These are phyloP conservation scores for Conus ventricosus DNA, from an alignment of 1,140 invertebrate species.

Conservation along the genomic window DNA sequence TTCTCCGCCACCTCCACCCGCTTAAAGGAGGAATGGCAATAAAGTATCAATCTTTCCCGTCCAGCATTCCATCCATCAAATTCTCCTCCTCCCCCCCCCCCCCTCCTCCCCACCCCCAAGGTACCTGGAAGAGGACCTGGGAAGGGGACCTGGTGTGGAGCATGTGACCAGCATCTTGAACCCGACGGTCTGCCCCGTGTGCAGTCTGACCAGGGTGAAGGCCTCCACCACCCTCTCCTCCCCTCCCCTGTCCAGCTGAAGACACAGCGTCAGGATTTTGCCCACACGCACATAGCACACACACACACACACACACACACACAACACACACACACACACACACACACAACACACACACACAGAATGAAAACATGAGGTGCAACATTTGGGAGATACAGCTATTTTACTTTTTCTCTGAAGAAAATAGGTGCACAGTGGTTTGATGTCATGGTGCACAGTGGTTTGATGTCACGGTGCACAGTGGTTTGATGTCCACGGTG, in stretches of 20 bases:
- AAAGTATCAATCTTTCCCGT: too few relatives aligned
- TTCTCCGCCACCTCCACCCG: neutral
- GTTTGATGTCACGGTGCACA: too few relatives aligned
- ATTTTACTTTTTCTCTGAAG: too few relatives aligned
- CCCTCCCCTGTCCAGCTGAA: constrained; percentile 75
- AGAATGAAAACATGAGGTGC: too few relatives aligned
- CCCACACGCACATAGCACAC: neutral
- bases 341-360: too few relatives aligned
- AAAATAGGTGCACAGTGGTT: too few relatives aligned
- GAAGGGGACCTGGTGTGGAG: constrained; percentile 79
- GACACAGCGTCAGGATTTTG: constrained; percentile 73
- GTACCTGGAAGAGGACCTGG: constrained; percentile 62
- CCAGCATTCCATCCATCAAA: neutral
- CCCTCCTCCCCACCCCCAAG: neutral
- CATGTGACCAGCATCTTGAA: constrained; percentile 92
- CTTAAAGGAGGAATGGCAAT: neutral
- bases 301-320: too few relatives aligned
- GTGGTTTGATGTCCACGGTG: too few relatives aligned
- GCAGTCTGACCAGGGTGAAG: constrained; percentile 88
- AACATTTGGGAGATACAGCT: too few relatives aligned
- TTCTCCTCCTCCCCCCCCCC: neutral
- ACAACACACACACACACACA: too few relatives aligned
- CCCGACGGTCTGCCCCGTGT: constrained; percentile 92
- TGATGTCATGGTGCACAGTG: too few relatives aligned
- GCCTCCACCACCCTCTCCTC: constrained; percentile 91